Evolutionary conservation across 2,888 invertebrate species (phyloP), one percentile per base, ranked within the genome.

Genomic region (Ashinkailepas kermadecensis): DNA sequence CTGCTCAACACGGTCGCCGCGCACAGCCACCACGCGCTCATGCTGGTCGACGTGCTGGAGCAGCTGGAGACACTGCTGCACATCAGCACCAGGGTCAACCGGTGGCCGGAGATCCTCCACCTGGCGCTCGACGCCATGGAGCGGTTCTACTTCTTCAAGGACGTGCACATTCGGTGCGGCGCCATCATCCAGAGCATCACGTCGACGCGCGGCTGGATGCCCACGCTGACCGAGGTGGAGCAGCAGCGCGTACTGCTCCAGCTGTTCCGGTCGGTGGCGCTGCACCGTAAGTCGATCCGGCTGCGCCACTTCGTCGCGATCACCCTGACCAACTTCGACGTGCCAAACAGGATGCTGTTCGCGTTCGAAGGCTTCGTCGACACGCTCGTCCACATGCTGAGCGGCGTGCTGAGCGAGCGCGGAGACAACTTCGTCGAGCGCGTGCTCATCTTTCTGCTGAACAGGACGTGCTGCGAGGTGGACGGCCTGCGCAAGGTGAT

Each of bases 401-500:
- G 78, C 58, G 78, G 78, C 58, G 58, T 65, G 59, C 79, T 80
- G 56, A 78, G 64, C 57, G 93, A 93, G 85, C 93, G 94, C 85
- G 39, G 39, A 39, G 95, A 96, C 87, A 94, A 95, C 67, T 96
- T 97, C 87, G 95, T 97, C 15, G 97, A 96, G 87, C 91, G 97
- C 84, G 95, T 98, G 86, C 96, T 96, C 54, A 96, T 98, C 85
- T 97, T 96, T 88, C 90, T 99, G 85, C 90, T 99, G 82, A 99
- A 99, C 88, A 95, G 96, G 0, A 90, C 99, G 84, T 97, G 98
- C 11, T 98, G 98, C 88, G 97, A 97, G 88, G 97, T 98, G 13
- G 96, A 97, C 87, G 96, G 96, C 54, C 91, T 91, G 82, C 96
- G 98, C 87, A 99, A 99, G 87, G 91, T 93, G 80, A 92, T 96